Evolutionary conservation across 2,797 vertebrate species (phyloP).

Genomic region (Momotus momota): DNA sequence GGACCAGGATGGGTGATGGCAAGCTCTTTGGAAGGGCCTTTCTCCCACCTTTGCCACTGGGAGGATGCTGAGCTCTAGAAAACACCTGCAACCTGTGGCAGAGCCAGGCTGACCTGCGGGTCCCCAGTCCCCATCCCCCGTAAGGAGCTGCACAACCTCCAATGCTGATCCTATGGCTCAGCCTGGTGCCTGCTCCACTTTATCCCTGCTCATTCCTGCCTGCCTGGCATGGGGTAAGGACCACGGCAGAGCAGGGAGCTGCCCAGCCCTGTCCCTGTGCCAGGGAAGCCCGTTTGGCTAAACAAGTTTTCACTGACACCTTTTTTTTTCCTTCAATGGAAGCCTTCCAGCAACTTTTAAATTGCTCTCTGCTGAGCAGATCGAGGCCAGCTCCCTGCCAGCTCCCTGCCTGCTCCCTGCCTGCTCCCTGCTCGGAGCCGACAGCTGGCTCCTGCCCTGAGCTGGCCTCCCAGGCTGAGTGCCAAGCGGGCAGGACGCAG

Average conservation of each 20-base stretch:
- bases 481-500: background rate
- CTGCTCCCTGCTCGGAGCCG: background rate
- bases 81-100: background rate
- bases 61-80: background rate
- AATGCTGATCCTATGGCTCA: fast-evolving
- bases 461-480: background rate
- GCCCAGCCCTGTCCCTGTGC: background rate
- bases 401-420: background rate
- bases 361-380: background rate
- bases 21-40: background rate
- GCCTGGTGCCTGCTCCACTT: background rate
- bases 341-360: conserved; percentile 4
- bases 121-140: background rate
- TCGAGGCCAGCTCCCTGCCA: background rate
- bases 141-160: background rate
- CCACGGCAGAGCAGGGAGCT: background rate
- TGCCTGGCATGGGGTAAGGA: background rate
- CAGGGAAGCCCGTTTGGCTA: conserved; percentile 15
- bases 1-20: background rate
- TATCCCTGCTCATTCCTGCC: background rate
- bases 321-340: background rate
- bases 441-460: conserved; percentile 18
- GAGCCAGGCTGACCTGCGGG: background rate
- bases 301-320: conserved; percentile 39
- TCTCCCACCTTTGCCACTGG: background rate